Percentiles rank a stretch among this genome's conserved stretches.
Evolutionary conservation across 2,888 invertebrate species (phyloP).

Genomic region (Sminthurinus aureus): DNA sequence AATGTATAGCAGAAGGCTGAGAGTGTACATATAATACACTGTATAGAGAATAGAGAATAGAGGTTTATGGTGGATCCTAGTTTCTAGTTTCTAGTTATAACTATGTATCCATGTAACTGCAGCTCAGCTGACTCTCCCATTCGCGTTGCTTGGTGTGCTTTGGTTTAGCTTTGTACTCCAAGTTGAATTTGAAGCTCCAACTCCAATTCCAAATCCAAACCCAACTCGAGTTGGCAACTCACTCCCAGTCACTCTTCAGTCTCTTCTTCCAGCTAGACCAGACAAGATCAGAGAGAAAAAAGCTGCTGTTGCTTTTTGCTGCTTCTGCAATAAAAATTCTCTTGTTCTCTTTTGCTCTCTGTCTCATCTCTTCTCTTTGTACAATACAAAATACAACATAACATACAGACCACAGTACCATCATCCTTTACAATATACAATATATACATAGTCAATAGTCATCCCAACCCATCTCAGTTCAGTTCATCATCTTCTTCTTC

Average conservation of each 20-base stretch:
- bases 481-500: too few species aligned
- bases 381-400: not conserved
- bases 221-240: not conserved
- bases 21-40: too few species aligned
- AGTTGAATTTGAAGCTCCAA: not conserved
- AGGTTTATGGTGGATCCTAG: too few species aligned
- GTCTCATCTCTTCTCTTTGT: not conserved
- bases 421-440: too few species aligned
- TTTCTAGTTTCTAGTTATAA: too few species aligned
- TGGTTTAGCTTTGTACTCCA: not conserved
- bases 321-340: not conserved
- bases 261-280: constrained; percentile 1
- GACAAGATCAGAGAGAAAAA: constrained; percentile 7
- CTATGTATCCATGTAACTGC: not conserved
- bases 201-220: too few species aligned
- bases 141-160: not conserved
- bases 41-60: too few species aligned
- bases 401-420: too few species aligned
- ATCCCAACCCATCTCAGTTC: too few species aligned
- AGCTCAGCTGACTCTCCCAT: not conserved
- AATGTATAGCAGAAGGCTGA: too few species aligned
- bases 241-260: not conserved
- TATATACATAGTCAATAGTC: too few species aligned
- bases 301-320: not conserved
- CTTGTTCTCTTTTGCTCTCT: not conserved